These are phyloP conservation scores for Nesospiza acunhae DNA, from an alignment of 2,113 vertebrate genomes.

Conservation along the genomic window DNA sequence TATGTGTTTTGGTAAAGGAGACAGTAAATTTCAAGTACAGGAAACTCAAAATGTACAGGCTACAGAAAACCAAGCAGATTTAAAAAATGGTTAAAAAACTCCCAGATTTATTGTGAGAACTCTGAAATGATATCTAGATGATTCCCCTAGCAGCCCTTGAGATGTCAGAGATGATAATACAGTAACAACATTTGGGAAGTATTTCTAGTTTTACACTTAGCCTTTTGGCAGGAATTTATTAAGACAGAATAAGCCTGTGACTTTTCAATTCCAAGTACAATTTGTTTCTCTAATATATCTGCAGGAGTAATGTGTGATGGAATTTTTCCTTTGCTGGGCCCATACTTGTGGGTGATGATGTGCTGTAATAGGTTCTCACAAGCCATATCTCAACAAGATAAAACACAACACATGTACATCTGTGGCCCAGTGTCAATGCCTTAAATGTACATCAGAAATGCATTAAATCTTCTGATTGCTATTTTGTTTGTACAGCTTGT, in stretches of 20 bases:
- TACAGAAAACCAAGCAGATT: conserved; percentile 35
- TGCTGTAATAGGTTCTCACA: conserved; percentile 95
- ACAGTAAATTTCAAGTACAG: conserved; percentile 23
- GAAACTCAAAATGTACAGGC: conserved; percentile 29
- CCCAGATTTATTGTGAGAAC: conserved; percentile 56
- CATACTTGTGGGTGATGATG: conserved; percentile 83
- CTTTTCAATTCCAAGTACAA: conserved; percentile 99
- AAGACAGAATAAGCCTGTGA: conserved; percentile 97
- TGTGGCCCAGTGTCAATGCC: conserved; percentile 93
- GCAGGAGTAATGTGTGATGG: conserved; percentile 91
- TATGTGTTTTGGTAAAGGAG: conserved; percentile 19
- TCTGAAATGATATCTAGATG: conserved; percentile 59
- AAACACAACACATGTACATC: conserved; percentile 98
- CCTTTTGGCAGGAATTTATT: conserved; percentile 98
- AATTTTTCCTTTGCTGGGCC: conserved; percentile 86
- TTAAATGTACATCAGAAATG: conserved; percentile 99
- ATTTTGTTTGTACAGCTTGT: conserved; percentile 91
- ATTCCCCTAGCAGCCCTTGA: conserved; percentile 67
- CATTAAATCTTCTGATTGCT: conserved; percentile 96
- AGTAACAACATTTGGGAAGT: conserved; percentile 89
- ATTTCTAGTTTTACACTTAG: conserved; percentile 90
- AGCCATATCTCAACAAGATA: conserved; percentile 96
- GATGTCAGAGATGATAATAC: conserved; percentile 94
- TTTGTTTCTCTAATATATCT: conserved; percentile 99
- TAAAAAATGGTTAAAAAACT: rapidly evolving